Evolutionary conservation across 2,113 vertebrate species (phyloP), one percentile per base, ranked within the genome.

Genomic region (Misgurnus mizolepis): DNA sequence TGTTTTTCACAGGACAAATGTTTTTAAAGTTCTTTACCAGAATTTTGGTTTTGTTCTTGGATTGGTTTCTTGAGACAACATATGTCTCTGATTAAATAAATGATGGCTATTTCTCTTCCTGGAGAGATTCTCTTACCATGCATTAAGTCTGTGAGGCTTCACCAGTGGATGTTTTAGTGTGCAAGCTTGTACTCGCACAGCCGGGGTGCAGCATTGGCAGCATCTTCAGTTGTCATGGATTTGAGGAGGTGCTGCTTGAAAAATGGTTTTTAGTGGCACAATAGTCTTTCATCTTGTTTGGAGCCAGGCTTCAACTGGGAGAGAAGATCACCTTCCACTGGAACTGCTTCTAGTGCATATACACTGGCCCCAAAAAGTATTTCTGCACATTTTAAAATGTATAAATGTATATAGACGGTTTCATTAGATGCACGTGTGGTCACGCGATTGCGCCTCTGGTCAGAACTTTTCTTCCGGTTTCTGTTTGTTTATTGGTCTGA

Each of bases 61-160:
- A 11, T 14, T 60, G 45, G 40, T 74, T 72, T 4, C 69, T 18
- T 72, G 53, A 22, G n/a, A 74, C 58, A 50, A 22, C 71, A 61
- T 45, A 74, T 74, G 55, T 61, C 1, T 73, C 43, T 61, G 71
- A 74, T 74, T 76, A 47, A 50, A 64, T 64, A 22, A 76, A 76
- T 43, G 60, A 76, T 14, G 41, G 4, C 14, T 49, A 64, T 58
- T 39, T 64, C 58, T 45, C 14, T 8, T n/a, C 60, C 73, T 76
- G 73, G 73, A 76, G 5, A 11, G 47, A 34, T 34, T 76, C 73
- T 76, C 71, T 15, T 60, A 3, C 10, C 17, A 18, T 18, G 7
- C 55, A 58, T 8, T 77, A 62, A 77, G 47, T 66, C 75, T 67
- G 47, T 55, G 75, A 66, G 55, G 62, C 61, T 66, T 66, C 61